phyloP scores from a whole-genome alignment of 2,888 invertebrate genomes.

The Catonia carolina region DNA sequence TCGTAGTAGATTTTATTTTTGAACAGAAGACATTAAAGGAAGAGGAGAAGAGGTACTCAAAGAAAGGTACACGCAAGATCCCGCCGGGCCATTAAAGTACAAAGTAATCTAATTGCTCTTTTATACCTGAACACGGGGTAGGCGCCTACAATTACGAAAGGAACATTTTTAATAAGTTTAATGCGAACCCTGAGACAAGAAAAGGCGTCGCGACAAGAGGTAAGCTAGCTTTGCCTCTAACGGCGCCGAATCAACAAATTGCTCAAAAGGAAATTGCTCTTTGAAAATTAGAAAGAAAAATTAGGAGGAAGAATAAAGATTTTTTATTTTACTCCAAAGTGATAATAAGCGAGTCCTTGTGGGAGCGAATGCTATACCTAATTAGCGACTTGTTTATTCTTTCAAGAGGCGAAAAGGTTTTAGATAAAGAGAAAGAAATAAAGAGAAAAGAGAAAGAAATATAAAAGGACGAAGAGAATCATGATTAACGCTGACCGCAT shows the following conservation, averaged over 20 bases:
- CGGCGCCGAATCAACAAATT: slow-evolving; percentile 23
- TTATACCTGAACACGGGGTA: slow-evolving; percentile 7
- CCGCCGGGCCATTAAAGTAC: not conserved
- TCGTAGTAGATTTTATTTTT: no score
- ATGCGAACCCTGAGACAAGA: slow-evolving; percentile 20
- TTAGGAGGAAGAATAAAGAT: no score
- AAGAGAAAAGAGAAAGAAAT: not conserved
- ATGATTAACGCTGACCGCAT: not conserved
- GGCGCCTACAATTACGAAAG: slow-evolving; percentile 10
- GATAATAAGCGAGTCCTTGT: slow-evolving; percentile 4
- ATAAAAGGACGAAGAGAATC: not conserved
- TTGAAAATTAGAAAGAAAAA: slow-evolving; percentile 15
- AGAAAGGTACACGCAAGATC: no score
- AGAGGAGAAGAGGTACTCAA: no score
- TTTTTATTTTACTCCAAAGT: not conserved
- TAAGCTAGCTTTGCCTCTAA: not conserved
- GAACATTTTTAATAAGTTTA: slow-evolving; percentile 23
- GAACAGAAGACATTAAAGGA: no score
- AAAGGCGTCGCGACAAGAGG: not conserved
- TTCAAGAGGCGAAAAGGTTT: no score
- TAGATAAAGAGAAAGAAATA: not conserved
- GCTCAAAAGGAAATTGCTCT: slow-evolving; percentile 23
- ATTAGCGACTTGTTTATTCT: no score
- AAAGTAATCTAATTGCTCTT: slow-evolving; percentile 7
- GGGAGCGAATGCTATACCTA: not conserved